These are phyloP conservation scores for Oligia strigilis DNA, from an alignment of 2,888 invertebrate species.

Conservation along the genomic window DNA sequence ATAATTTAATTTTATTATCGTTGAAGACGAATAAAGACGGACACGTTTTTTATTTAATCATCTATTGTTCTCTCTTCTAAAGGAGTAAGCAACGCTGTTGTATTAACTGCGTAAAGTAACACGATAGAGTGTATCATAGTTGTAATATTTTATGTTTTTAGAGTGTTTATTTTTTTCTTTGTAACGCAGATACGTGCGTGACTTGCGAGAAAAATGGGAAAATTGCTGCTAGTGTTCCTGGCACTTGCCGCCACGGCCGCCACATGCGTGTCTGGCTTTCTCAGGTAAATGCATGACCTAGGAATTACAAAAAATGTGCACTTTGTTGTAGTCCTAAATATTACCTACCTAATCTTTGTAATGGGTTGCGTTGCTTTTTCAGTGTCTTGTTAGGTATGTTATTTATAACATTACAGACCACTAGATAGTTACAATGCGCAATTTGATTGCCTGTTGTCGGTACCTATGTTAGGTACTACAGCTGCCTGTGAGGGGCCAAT, in stretches of 20 bases:
- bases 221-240: conserved; percentile 74
- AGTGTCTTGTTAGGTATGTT: background rate
- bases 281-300: conserved; percentile 71
- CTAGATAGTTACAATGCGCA: background rate
- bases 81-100: background rate
- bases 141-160: conserved; percentile 6
- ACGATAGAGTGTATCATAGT: background rate
- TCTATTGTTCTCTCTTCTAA: background rate
- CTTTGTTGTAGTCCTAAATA: background rate
- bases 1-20: conserved; percentile 26
- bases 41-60: conserved; percentile 10
- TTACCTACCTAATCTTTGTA: background rate
- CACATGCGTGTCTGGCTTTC: conserved; percentile 76
- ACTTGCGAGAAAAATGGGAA: conserved; percentile 80
- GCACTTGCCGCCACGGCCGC: conserved; percentile 75
- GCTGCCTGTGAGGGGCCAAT: background rate
- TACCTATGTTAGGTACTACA: background rate
- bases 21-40: conserved; percentile 41
- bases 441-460: background rate
- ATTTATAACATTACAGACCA: background rate
- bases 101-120: conserved; percentile 44
- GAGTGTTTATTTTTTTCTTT: conserved; percentile 35
- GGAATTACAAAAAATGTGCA: background rate
- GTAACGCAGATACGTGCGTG: conserved; percentile 63
- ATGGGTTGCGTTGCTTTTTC: background rate